Base-by-base conservation (phyloP, 2,888 invertebrate genomes). In the Eueremaeus valkanovi region DNA sequence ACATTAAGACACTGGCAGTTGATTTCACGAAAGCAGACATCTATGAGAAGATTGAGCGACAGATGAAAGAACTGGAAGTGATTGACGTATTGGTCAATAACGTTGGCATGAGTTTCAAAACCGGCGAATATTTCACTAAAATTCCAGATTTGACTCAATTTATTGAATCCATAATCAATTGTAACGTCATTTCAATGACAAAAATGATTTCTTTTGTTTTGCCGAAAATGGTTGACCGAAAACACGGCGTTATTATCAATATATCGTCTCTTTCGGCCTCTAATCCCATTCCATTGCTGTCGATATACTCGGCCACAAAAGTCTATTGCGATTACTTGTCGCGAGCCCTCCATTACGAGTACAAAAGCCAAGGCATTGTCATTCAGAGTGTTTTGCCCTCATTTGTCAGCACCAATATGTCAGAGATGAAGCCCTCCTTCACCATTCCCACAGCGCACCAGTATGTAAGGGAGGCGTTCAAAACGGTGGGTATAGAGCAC, bases 281-380 rank as follows among this genome's bases (percentile, higher is more conserved):
- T 73, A 90, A 92, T 82, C 93, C 95, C 0, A 83, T 93, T 77
- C 94, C 95, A 0, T 85, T 92, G 72, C 91, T 94, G 90, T 88
- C 92, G 0, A 90, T 93, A 0, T 95, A 95, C 83, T 90, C 92
- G 0, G 94, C 95, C 0, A 90, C 92, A 2, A 95, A 95, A 88
- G 90, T 76, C 16, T 80, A 79, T 73, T 76, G 84, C 13, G 84
- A 84, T 78, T 83, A 82, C 77, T 82, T 84, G 78, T 82, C 83
- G 3, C 80, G 81, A 74, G 81, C 82, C 3, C 76, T 83, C 45
- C 80, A 81, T 42, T 82, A 82, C 78, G 84, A 84, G 79, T 84
- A 84, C 78, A 80, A 80, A 73, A 75, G 81, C 58, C 80, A 80
- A 31, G 84, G 84, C 27, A 81, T 84, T 27, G 76, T 77, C 21